These are phyloP conservation scores for Coregonus suidteri DNA, from an alignment of 2,797 vertebrate species.

Conservation along the genomic window DNA sequence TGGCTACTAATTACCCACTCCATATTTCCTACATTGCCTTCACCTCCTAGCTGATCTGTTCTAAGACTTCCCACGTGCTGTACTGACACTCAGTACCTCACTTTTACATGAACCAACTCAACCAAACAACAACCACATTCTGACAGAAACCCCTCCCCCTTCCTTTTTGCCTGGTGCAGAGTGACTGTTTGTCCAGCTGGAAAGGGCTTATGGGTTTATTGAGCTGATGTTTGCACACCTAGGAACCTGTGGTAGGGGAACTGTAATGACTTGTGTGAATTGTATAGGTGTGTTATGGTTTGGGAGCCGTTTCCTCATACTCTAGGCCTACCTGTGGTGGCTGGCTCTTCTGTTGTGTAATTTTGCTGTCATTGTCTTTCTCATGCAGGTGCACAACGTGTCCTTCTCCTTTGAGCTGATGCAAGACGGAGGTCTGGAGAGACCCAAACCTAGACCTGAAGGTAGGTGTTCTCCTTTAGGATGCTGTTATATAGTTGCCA, in stretches of 20 bases:
- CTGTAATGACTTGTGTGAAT: constrained; percentile 40
- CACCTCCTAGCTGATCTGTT: neutral
- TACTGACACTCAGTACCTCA: constrained; percentile 41
- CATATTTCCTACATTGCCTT: neutral
- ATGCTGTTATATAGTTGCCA: neutral
- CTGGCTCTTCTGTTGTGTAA: neutral
- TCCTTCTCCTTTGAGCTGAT: constrained; percentile 97
- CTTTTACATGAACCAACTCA: neutral
- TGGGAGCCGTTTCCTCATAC: constrained; percentile 44
- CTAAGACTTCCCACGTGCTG: no score
- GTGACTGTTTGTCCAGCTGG: constrained; percentile 65
- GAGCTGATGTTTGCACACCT: constrained; percentile 53
- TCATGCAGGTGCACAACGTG: constrained; percentile 89
- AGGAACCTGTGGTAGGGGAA: constrained; percentile 41
- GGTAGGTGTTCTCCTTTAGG: constrained; percentile 71
- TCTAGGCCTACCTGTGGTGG: constrained; percentile 2
- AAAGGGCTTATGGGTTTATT: constrained; percentile 50
- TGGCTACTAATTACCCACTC: constrained; percentile 7
- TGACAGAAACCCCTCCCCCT: neutral
- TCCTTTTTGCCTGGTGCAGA: neutral
- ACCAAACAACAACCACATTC: neutral
- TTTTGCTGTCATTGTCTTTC: constrained; percentile 18
- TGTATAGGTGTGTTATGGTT: constrained; percentile 39
- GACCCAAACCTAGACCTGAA: constrained; percentile 94
- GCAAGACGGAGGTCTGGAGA: constrained; percentile 96